Conservation (phyloP, 2,888 invertebrate species). For the Caenorhabditis sp. region DNA sequence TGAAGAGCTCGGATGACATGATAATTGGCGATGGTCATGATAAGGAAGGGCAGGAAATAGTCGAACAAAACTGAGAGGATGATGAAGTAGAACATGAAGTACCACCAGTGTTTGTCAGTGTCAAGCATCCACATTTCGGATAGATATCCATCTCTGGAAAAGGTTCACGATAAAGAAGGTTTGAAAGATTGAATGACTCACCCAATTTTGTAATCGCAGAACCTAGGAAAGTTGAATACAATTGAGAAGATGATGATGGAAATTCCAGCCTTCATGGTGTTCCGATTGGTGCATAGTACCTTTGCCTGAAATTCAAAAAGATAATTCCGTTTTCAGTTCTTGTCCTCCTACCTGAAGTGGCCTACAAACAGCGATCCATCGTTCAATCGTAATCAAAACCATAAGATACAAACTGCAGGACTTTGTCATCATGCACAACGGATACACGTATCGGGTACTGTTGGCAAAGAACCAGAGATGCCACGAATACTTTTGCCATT, state of each 20-base stretch:
- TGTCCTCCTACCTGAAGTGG: slow-evolving; percentile 49
- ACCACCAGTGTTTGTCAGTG: slow-evolving; percentile 65
- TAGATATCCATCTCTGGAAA: slow-evolving; percentile 55
- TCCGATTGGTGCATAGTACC: slow-evolving; percentile 61
- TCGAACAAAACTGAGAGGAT: slow-evolving; percentile 59
- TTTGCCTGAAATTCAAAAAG: slow-evolving; percentile 44
- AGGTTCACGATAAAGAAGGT: not conserved
- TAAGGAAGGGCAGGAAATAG: slow-evolving; percentile 58
- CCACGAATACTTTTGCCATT: slow-evolving; percentile 55
- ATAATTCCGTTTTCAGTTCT: not conserved
- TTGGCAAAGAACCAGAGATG: slow-evolving; percentile 55
- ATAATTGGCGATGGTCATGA: slow-evolving; percentile 64
- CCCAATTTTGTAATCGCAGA: slow-evolving; percentile 64
- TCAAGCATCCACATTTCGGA: slow-evolving; percentile 67
- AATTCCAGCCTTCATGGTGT: slow-evolving; percentile 60
- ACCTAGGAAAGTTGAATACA: slow-evolving; percentile 61
- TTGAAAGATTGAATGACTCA: slow-evolving; percentile 7
- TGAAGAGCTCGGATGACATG: slow-evolving; percentile 57
- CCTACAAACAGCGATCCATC: slow-evolving; percentile 68
- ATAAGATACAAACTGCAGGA: slow-evolving; percentile 64
- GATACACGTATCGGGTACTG: slow-evolving; percentile 55
- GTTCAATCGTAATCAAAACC: slow-evolving; percentile 62
- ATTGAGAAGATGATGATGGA: slow-evolving; percentile 63
- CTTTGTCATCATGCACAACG: slow-evolving; percentile 65
- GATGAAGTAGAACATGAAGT: slow-evolving; percentile 59